Percentiles rank a stretch among this genome's conserved stretches.
These are phyloP conservation scores for Gymnobelideus leadbeateri DNA, from an alignment of 2,113 vertebrate genomes.

Conservation along the genomic window DNA sequence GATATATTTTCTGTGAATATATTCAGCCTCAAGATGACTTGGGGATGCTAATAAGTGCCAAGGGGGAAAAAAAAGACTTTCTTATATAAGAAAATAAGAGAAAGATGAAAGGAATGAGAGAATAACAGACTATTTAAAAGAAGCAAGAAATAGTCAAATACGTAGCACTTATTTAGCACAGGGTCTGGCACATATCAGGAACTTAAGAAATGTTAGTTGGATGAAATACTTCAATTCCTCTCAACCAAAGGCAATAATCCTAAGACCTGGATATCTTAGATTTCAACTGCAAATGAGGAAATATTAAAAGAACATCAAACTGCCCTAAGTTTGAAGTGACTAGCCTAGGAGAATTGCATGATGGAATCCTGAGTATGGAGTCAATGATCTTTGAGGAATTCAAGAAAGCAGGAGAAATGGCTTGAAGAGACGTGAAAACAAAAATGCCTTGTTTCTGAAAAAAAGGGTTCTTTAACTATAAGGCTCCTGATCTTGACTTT, in stretches of 20 bases:
- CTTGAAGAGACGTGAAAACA: background rate
- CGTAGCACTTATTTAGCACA: background rate
- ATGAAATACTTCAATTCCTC: background rate
- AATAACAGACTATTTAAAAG: no score
- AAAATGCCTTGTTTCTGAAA: background rate
- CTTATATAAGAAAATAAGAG: background rate
- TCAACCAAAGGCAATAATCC: background rate
- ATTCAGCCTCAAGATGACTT: background rate
- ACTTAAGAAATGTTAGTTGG: background rate
- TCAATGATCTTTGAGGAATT: background rate
- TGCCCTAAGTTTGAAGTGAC: background rate
- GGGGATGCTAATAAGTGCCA: background rate
- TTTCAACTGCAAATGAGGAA: background rate
- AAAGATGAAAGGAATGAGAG: background rate
- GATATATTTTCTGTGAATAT: no score
- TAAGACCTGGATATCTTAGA: background rate
- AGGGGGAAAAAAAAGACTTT: background rate
- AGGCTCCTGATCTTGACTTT: background rate
- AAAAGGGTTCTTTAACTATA: background rate
- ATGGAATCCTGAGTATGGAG: background rate
- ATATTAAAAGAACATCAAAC: background rate
- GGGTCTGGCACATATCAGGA: background rate
- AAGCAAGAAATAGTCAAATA: no score
- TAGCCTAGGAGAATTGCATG: background rate
- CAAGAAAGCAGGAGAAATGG: background rate